These are phyloP conservation scores for Antigone vipio DNA, from an alignment of 2,113 vertebrate genomes.

Conservation along the genomic window DNA sequence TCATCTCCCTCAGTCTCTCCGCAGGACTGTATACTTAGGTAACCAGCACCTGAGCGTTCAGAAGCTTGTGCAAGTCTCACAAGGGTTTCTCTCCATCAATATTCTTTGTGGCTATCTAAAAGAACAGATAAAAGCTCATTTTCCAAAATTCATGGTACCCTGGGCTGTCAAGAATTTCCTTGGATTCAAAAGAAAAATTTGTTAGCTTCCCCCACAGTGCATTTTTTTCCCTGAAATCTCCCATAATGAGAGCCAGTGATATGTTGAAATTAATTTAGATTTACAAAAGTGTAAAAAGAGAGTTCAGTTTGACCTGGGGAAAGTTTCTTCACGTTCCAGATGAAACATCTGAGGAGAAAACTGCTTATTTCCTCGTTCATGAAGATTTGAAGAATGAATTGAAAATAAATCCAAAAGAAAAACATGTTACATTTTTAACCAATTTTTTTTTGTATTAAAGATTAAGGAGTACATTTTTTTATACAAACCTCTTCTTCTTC, in stretches of 20 bases:
- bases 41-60: not conserved
- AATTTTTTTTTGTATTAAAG: not conserved
- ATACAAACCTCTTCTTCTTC: constrained; percentile 93
- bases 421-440: not conserved
- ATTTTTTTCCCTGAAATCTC: not conserved
- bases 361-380: not conserved
- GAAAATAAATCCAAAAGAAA: not conserved
- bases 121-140: not conserved
- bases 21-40: not conserved
- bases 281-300: not conserved
- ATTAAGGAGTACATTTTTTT: not conserved
- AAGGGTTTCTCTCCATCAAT: not conserved
- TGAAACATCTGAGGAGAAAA: not conserved
- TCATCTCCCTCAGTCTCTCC: not conserved
- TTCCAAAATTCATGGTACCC: not conserved
- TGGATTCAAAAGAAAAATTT: not conserved
- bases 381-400: not conserved
- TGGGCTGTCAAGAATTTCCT: not conserved
- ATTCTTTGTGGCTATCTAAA: not conserved
- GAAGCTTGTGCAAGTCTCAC: not conserved
- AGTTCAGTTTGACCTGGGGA: not conserved
- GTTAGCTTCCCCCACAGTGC: not conserved
- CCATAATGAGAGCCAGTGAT: not conserved
- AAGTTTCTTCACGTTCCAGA: not conserved
- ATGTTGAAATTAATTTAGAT: not conserved